Percentiles rank a stretch among this genome's conserved stretches.
phyloP scores from a whole-genome alignment of 23 tunicate genomes.

The Aplidium turbinatum region DNA sequence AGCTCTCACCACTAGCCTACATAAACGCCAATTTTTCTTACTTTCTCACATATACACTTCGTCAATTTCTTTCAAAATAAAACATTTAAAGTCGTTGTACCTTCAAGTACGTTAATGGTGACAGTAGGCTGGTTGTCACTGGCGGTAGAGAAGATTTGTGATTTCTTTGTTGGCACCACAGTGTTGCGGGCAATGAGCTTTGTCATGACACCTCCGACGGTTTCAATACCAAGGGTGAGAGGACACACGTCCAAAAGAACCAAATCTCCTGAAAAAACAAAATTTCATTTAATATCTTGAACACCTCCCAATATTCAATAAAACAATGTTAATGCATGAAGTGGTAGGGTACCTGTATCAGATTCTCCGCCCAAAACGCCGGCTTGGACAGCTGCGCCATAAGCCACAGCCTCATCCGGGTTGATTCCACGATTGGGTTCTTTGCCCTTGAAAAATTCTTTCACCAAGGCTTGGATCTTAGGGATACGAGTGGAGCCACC shows the following conservation, averaged over 20 bases:
- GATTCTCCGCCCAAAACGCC: slow-evolving; percentile 96
- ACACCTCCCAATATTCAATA: not conserved
- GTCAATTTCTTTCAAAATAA: not conserved
- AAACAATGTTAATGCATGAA: not conserved
- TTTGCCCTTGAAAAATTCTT: slow-evolving; percentile 92
- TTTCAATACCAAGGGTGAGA: slow-evolving; percentile 98
- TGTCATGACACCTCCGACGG: slow-evolving; percentile 99
- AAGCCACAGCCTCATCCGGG: slow-evolving; percentile 99
- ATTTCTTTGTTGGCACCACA: slow-evolving; percentile 97
- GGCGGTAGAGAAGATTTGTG: slow-evolving; percentile 97
- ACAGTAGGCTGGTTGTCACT: slow-evolving; percentile 98
- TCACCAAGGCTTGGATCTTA: slow-evolving; percentile 84
- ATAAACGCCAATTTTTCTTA: no score
- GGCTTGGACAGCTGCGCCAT: slow-evolving; percentile 98
- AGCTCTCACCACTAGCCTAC: no score
- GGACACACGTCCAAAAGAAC: slow-evolving; percentile 96
- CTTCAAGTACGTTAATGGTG: slow-evolving; percentile 93
- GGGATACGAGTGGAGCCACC: slow-evolving; percentile 99
- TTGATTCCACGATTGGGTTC: slow-evolving; percentile 97
- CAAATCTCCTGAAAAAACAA: slow-evolving; percentile 71
- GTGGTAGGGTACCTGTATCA: slow-evolving; percentile 60
- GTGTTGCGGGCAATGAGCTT: slow-evolving; percentile 94
- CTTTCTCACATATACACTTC: no score
- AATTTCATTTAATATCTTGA: no score
- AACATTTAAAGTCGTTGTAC: slow-evolving; percentile 37